Conservation (phyloP, 1,140 invertebrate species). For the Hycleus cichorii region DNA sequence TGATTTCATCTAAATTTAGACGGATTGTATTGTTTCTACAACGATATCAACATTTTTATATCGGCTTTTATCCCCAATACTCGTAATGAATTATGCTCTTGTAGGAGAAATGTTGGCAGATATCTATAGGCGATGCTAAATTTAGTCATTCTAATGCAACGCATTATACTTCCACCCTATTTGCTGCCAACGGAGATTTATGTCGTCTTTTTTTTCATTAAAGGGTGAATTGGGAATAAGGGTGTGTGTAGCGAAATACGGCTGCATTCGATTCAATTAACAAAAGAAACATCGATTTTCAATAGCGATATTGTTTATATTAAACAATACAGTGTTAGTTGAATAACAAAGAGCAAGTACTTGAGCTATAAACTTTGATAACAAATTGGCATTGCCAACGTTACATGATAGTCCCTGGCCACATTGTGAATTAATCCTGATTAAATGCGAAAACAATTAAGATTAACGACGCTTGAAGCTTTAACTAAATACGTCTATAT, state of each 20-base stretch:
- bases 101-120: background rate
- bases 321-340: no score
- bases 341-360: constrained; percentile 11
- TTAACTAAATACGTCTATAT: constrained; percentile 5
- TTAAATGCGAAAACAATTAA: constrained; percentile 20
- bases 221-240: background rate
- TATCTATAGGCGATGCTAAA: background rate
- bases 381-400: constrained; percentile 10
- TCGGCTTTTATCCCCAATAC: background rate
- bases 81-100: constrained; percentile 4
- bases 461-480: constrained; percentile 13
- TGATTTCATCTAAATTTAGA: no score
- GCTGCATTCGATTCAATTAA: no score
- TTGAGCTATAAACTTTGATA: constrained; percentile 15
- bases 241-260: no score
- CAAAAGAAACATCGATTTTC: no score
- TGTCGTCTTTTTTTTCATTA: constrained; percentile 3
- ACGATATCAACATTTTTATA: background rate
- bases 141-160: constrained; percentile 1
- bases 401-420: constrained; percentile 11
- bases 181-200: constrained; percentile 8
- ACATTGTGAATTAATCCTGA: constrained; percentile 16
- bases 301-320: no score
- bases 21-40: no score
- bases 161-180: constrained; percentile 9